Evolutionary conservation across 2,888 invertebrate genomes (phyloP).

Genomic region (Drosophila prostipennis): DNA sequence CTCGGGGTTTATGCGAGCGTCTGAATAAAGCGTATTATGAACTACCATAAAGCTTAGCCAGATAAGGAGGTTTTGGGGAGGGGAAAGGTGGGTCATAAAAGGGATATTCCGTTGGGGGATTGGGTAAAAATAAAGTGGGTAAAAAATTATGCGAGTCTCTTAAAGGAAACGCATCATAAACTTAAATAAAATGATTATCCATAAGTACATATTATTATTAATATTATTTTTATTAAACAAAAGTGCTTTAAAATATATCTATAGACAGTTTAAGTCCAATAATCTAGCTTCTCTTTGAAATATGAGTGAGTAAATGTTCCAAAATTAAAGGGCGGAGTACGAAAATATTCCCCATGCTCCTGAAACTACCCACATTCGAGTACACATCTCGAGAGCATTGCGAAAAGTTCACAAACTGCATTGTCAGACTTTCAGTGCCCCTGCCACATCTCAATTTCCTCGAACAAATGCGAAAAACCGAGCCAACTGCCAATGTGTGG

Average conservation of each 20-base stretch:
- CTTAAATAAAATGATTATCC: neutral
- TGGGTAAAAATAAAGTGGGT: neutral
- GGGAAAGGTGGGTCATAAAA: slow-evolving; percentile 5
- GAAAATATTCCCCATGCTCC: neutral
- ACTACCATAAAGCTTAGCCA: slow-evolving; percentile 48
- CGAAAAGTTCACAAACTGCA: slow-evolving; percentile 43
- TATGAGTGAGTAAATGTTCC: slow-evolving; percentile 1
- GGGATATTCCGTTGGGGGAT: slow-evolving; percentile 3
- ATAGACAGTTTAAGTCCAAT: neutral
- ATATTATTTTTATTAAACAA: too few relatives aligned
- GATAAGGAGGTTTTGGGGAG: slow-evolving; percentile 18
- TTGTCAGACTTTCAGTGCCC: slow-evolving; percentile 35
- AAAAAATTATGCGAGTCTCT: neutral
- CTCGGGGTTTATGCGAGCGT: slow-evolving; percentile 34
- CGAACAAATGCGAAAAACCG: slow-evolving; percentile 30
- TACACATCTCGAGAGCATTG: slow-evolving; percentile 28
- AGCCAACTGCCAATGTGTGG: slow-evolving; percentile 32
- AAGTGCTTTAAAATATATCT: too few relatives aligned
- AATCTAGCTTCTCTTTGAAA: neutral
- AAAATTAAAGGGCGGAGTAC: slow-evolving; percentile 6
- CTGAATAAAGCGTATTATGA: slow-evolving; percentile 37
- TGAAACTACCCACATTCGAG: slow-evolving; percentile 12
- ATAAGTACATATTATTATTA: too few relatives aligned
- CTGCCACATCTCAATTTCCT: slow-evolving; percentile 11
- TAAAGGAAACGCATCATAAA: neutral